Conservation (phyloP, 2,113 vertebrate species). For the Pangasianodon hypophthalmus region DNA sequence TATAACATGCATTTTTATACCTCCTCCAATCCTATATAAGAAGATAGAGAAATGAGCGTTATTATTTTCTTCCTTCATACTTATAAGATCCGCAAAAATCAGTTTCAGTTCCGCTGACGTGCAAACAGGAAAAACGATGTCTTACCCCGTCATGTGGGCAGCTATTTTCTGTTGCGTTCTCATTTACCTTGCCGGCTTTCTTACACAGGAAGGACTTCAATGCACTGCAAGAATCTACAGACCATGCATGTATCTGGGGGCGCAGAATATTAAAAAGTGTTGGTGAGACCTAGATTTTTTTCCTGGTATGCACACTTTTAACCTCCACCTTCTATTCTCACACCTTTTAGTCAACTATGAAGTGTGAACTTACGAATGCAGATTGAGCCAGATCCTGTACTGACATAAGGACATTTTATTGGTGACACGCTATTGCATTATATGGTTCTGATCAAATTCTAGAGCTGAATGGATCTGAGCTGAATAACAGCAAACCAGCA, state of each 20-base stretch:
- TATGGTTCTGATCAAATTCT: background rate
- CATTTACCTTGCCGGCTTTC: constrained; percentile 77
- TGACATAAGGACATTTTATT: background rate
- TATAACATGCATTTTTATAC: constrained; percentile 87
- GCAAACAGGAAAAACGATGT: background rate
- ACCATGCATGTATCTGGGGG: constrained; percentile 84
- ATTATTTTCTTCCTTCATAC: too few relatives aligned
- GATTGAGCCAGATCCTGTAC: background rate
- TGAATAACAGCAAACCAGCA: background rate
- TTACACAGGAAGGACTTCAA: constrained; percentile 85
- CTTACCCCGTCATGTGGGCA: constrained; percentile 81
- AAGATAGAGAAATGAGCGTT: background rate
- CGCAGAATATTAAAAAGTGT: constrained; percentile 8
- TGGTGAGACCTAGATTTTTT: background rate
- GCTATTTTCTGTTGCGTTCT: constrained; percentile 63
- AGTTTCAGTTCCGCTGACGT: background rate
- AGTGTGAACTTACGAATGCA: too few relatives aligned
- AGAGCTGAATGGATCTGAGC: background rate
- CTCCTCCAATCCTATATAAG: constrained; percentile 83
- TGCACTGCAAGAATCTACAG: constrained; percentile 74
- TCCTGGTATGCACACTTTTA: background rate
- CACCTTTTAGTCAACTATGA: background rate
- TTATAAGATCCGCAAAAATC: background rate
- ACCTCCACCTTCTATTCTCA: background rate
- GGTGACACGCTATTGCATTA: background rate